A percentile compares a stretch with the other conserved stretches of the same genome.
Evolutionary conservation across 1,140 invertebrate genomes (phyloP).

Genomic region (Drosophila lowei): DNA sequence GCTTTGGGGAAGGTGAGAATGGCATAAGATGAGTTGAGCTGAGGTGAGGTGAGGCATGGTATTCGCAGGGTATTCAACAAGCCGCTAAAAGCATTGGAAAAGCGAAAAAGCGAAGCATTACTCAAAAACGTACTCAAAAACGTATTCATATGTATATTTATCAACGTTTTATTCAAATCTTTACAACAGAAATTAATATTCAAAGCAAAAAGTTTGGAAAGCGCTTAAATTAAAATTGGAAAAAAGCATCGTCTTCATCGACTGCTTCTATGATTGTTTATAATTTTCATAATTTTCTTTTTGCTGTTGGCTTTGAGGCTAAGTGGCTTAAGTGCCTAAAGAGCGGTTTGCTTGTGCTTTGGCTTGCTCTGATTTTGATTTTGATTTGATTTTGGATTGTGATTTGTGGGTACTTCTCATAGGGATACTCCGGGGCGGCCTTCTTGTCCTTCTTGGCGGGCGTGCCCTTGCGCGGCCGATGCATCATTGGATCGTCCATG

Average conservation of each 20-base stretch:
- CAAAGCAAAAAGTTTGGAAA: conserved; percentile 5
- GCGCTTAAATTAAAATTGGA: conserved; percentile 27
- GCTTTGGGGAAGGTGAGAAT: too few relatives aligned
- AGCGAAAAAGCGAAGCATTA: conserved; percentile 34
- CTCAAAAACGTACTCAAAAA: conserved; percentile 24
- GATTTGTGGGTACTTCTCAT: conserved; percentile 75
- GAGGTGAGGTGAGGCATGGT: neutral
- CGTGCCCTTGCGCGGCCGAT: conserved; percentile 63
- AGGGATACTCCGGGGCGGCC: conserved; percentile 46
- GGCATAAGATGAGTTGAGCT: too few relatives aligned
- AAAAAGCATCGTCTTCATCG: too few relatives aligned
- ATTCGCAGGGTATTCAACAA: conserved; percentile 9
- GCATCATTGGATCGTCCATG: conserved; percentile 79
- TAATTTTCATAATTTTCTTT: conserved; percentile 5
- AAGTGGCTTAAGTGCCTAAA: conserved; percentile 32
- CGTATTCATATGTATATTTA: conserved; percentile 20
- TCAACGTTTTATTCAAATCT: conserved; percentile 32
- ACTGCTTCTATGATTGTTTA: neutral
- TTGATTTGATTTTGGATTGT: conserved; percentile 20
- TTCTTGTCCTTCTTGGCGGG: conserved; percentile 66
- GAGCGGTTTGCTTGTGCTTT: conserved; percentile 39
- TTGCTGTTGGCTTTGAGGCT: neutral
- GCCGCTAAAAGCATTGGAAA: conserved; percentile 30
- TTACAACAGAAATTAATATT: conserved; percentile 25
- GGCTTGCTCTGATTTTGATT: conserved; percentile 6